Percentiles rank a stretch among this genome's conserved stretches.
These are phyloP conservation scores for Sitophilus oryzae DNA, from an alignment of 1,140 invertebrate species.

Conservation along the genomic window DNA sequence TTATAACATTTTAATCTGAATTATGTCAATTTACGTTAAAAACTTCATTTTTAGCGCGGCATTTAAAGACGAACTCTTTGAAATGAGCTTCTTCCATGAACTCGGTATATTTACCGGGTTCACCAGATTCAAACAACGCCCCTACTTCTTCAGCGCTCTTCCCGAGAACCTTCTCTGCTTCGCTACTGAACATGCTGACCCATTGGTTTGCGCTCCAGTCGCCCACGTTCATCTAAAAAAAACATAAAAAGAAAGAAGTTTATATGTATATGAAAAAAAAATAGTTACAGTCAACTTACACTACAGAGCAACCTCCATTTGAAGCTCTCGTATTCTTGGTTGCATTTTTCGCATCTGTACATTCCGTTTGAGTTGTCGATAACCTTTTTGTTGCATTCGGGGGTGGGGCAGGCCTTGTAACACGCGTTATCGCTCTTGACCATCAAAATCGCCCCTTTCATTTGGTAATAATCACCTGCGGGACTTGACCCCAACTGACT, in stretches of 20 bases:
- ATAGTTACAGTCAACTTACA: too few species aligned
- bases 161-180: constrained; percentile 75
- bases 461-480: constrained; percentile 66
- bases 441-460: constrained; percentile 62
- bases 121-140: constrained; percentile 56
- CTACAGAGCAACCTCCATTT: constrained; percentile 77
- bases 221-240: constrained; percentile 63
- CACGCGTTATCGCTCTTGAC: constrained; percentile 72
- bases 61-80: constrained; percentile 71
- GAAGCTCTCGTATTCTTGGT: constrained; percentile 74
- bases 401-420: constrained; percentile 84
- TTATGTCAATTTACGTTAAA: constrained; percentile 67
- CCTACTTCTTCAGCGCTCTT: constrained; percentile 74
- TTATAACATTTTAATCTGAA: neutral
- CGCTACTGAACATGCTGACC: constrained; percentile 85
- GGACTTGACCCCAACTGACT: constrained; percentile 10
- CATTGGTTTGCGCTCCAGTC: constrained; percentile 79
- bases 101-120: constrained; percentile 53
- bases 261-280: neutral
- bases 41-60: constrained; percentile 81
- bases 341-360: constrained; percentile 94
- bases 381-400: constrained; percentile 89
- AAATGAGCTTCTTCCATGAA: constrained; percentile 72
- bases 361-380: constrained; percentile 81
- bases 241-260: constrained; percentile 6